These are phyloP conservation scores for Diachasma alloeum DNA, from an alignment of 1,140 invertebrate genomes.

Conservation along the genomic window DNA sequence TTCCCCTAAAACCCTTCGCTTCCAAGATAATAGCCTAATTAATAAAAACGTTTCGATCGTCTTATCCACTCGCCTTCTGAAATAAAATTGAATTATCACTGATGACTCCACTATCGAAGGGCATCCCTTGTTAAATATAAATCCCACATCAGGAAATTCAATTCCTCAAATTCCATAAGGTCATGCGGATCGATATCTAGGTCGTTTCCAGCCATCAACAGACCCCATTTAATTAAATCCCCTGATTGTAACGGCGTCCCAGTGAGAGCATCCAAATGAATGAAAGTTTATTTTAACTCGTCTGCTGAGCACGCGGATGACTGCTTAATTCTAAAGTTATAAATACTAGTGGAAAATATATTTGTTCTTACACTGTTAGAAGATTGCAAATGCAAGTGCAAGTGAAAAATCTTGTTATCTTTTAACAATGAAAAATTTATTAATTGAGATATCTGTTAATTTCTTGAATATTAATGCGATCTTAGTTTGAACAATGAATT, in stretches of 20 bases:
- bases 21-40: no score
- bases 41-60: no score
- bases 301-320: background rate
- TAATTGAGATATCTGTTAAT: no score
- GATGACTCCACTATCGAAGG: background rate
- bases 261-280: background rate
- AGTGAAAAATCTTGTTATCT: no score
- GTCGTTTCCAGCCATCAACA: background rate
- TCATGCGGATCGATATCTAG: background rate
- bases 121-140: background rate
- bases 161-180: constrained; percentile 1
- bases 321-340: background rate
- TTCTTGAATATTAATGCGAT: no score
- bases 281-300: background rate
- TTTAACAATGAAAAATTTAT: no score
- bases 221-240: background rate
- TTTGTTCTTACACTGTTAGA: background rate
- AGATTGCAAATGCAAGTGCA: no score
- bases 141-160: background rate
- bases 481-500: no score
- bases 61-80: background rate
- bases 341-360: background rate
- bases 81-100: background rate
- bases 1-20: background rate
- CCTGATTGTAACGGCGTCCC: background rate